Percentiles rank a stretch among this genome's conserved stretches.
These are phyloP conservation scores for Beaufortia kweichowensis DNA, from an alignment of 2,113 vertebrate genomes.

Conservation along the genomic window DNA sequence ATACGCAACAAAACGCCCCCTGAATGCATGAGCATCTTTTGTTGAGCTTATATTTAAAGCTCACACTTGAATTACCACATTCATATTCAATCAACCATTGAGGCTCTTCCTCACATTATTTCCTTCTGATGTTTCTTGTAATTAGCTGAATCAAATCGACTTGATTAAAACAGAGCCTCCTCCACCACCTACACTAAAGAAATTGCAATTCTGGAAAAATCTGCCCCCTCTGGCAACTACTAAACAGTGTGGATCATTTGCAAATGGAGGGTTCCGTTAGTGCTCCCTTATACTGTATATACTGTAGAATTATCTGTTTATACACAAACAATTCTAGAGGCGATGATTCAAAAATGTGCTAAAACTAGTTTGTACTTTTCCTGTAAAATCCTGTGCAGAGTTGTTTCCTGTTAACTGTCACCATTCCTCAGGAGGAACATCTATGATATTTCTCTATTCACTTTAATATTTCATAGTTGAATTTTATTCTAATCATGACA, in stretches of 20 bases:
- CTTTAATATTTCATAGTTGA: no score
- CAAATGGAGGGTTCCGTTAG: constrained; percentile 12
- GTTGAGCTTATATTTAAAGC: constrained; percentile 51
- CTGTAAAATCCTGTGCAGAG: no score
- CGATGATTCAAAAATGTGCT: no score
- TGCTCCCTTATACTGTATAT: no score
- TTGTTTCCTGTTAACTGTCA: no score
- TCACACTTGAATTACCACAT: constrained; percentile 56
- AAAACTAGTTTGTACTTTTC: no score
- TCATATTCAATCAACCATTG: constrained; percentile 57
- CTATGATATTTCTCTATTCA: no score
- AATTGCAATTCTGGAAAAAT: constrained; percentile 46
- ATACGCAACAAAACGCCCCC: constrained; percentile 30
- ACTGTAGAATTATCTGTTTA: no score
- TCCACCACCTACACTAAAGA: constrained; percentile 42
- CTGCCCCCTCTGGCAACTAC: constrained; percentile 15
- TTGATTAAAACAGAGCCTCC: constrained; percentile 59
- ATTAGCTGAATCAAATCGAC: constrained; percentile 61
- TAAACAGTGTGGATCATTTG: constrained; percentile 29
- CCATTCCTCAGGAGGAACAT: no score
- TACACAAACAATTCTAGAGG: no score
- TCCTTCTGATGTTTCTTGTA: constrained; percentile 58
- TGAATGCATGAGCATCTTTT: constrained; percentile 45
- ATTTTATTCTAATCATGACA: no score
- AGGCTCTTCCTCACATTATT: constrained; percentile 52